Evolutionary conservation across 2,113 vertebrate genomes (phyloP).

Genomic region (Cyphomyrus plagiostoma): DNA sequence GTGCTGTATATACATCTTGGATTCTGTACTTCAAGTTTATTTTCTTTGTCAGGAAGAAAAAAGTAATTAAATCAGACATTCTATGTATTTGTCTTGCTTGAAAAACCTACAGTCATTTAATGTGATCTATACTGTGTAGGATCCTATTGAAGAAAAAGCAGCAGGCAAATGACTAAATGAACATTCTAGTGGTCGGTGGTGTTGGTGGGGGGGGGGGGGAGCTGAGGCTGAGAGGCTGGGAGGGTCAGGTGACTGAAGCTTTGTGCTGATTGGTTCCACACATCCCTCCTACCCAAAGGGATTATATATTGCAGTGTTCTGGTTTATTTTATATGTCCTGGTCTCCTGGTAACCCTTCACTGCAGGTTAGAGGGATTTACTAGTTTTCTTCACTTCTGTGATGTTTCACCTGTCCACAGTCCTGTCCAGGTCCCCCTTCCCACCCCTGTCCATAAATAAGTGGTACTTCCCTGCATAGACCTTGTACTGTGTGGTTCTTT

Average conservation of each 20-base stretch:
- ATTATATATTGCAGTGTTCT: neutral
- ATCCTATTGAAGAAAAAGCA: neutral
- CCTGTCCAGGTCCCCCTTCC: neutral
- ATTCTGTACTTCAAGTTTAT: neutral
- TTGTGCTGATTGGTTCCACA: neutral
- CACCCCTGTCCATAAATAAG: neutral
- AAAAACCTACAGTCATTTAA: slow-evolving; percentile 1
- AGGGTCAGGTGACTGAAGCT: neutral
- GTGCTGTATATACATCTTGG: neutral
- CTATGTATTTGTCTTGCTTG: neutral
- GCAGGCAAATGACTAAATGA: neutral
- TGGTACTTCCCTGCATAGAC: neutral
- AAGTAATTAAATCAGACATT: neutral
- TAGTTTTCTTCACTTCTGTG: neutral
- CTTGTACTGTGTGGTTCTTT: neutral
- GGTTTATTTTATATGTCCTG: neutral
- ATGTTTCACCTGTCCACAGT: neutral
- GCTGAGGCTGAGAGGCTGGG: neutral
- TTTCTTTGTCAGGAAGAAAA: neutral
- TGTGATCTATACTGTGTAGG: neutral
- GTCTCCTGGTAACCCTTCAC: neutral
- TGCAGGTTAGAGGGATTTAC: neutral
- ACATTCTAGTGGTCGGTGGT: neutral
- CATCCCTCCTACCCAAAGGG: neutral
- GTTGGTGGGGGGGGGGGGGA: neutral